Evolutionary conservation across 2,797 vertebrate genomes (phyloP).

Genomic region (Pitangus sulphuratus): DNA sequence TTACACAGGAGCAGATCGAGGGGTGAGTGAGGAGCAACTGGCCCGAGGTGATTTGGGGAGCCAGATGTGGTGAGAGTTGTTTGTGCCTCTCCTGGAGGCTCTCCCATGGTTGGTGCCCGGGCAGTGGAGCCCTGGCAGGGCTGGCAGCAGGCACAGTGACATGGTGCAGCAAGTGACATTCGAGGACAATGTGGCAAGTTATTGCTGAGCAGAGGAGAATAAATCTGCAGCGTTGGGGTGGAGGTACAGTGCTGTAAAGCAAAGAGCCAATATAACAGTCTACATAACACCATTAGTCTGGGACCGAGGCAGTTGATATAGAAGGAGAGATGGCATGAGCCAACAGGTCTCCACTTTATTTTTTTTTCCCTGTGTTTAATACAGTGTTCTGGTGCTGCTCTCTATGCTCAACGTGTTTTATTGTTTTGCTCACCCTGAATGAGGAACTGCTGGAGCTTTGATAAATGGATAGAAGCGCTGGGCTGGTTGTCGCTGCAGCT

Average conservation of each 20-base stretch:
- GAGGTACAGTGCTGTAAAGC: conserved; percentile 40
- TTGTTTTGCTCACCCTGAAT: conserved; percentile 58
- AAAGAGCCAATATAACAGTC: conserved; percentile 58
- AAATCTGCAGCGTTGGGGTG: conserved; percentile 7
- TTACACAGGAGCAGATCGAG: not conserved
- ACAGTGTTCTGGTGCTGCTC: conserved; percentile 24
- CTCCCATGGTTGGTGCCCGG: rapidly evolving
- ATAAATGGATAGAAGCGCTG: not conserved
- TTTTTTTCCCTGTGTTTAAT: conserved; percentile 13
- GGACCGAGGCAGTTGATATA: conserved; percentile 15
- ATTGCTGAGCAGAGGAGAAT: conserved; percentile 18
- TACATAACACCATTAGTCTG: conserved; percentile 58
- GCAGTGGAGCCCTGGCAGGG: not conserved
- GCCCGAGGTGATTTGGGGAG: not conserved
- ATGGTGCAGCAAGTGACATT: not conserved
- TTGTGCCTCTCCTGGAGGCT: not conserved
- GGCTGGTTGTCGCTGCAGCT: not conserved
- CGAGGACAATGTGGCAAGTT: not conserved
- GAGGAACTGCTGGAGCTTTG: conserved; percentile 30
- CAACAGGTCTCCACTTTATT: conserved; percentile 59
- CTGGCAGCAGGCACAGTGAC: not conserved
- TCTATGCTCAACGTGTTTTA: conserved; percentile 50
- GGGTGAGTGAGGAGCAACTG: rapidly evolving
- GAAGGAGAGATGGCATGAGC: conserved; percentile 56
- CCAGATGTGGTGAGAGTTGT: rapidly evolving